Conservation (phyloP, 2,113 vertebrate species). For the Periophthalmodon schlosseri region DNA sequence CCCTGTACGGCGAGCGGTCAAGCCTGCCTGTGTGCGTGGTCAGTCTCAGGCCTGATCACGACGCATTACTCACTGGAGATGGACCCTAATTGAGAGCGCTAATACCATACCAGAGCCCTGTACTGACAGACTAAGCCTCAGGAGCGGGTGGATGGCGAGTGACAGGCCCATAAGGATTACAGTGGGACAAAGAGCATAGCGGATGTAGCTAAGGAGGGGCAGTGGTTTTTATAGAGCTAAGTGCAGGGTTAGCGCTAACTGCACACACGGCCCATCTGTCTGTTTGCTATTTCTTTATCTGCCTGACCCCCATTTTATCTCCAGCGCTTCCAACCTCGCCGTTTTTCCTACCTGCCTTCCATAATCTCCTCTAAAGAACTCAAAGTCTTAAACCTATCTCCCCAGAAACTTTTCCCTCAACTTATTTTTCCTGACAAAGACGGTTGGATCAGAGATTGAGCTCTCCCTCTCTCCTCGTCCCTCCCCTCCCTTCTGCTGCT, state of each 20-base stretch:
- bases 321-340: constrained; percentile 40
- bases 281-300: constrained; percentile 61
- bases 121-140: constrained; percentile 61
- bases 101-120: constrained; percentile 58
- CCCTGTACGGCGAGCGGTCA: constrained; percentile 68
- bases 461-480: not conserved
- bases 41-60: constrained; percentile 50
- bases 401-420: not conserved
- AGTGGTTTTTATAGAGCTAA: constrained; percentile 58
- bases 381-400: not conserved
- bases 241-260: constrained; percentile 63
- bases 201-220: constrained; percentile 16
- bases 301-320: constrained; percentile 55
- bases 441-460: not conserved
- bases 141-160: constrained; percentile 47
- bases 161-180: constrained; percentile 71
- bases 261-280: constrained; percentile 69
- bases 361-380: constrained; percentile 42
- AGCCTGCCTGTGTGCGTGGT: constrained; percentile 50
- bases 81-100: constrained; percentile 73
- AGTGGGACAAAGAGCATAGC: constrained; percentile 52
- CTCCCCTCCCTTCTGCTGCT: not conserved
- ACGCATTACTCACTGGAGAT: constrained; percentile 68
- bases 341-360: constrained; percentile 40
- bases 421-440: constrained; percentile 11